phyloP scores from a whole-genome alignment of 2,113 vertebrate species.

The Rhinoderma darwinii region DNA sequence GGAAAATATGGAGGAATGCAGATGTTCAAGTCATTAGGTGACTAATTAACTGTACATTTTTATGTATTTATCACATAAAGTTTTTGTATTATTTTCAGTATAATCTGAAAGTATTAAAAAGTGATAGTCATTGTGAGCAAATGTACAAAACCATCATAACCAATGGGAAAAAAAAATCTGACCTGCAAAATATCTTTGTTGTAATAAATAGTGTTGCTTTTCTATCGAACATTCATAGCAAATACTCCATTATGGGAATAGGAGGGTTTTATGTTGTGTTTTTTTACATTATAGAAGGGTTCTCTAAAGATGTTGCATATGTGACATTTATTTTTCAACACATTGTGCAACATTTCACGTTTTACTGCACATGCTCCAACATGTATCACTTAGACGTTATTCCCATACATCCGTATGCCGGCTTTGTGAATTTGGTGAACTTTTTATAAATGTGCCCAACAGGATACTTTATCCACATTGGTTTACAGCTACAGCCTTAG shows the following conservation, averaged over 20 bases:
- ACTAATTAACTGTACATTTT: background rate
- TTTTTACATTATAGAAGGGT: background rate
- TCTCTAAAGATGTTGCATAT: background rate
- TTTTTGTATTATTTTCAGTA: background rate
- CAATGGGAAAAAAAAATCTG: background rate
- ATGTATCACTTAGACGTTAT: background rate
- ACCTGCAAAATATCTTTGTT: no score
- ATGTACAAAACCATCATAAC: background rate
- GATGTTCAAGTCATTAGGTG: constrained; percentile 98
- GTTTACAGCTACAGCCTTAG: background rate
- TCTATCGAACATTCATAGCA: background rate
- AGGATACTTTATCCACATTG: background rate
- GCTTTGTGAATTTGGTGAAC: background rate
- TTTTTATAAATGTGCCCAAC: background rate
- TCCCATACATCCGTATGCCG: background rate
- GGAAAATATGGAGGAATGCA: constrained; percentile 99
- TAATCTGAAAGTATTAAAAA: background rate
- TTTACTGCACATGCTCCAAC: background rate
- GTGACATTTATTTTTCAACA: no score
- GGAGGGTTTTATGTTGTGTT: background rate
- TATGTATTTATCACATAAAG: background rate
- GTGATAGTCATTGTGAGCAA: background rate
- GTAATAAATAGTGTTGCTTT: no score
- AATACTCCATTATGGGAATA: no score
- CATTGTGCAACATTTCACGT: background rate